Evolutionary conservation across 2,797 vertebrate species (phyloP), one percentile per base, ranked within the genome.

Genomic region (Alcedo atthis): DNA sequence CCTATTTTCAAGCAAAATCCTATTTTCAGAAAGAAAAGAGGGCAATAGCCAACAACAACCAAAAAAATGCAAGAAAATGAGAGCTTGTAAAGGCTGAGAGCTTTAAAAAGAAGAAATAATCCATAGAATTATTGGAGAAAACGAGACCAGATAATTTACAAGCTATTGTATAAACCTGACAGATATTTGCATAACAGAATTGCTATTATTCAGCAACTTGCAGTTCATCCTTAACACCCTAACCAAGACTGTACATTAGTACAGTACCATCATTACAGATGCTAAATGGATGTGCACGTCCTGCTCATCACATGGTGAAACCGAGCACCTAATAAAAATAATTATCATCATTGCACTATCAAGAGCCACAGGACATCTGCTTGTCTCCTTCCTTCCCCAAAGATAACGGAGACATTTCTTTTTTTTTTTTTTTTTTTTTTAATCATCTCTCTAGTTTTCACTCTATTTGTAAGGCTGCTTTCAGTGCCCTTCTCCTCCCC

Each of bases 401-500:
- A 81, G 55, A 75, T 33, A 93, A 78, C 51, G 1, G 25, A 28
- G 4, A 3, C 4, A 3, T 28, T 22, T 12, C 2, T 24, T n/a
- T 37, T n/a, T 53, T 37, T 37, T 37, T 37, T 35, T 46, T 19
- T 61, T 32, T 33, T 53, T 74, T 61, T 78, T 81, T 67, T 15
- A 81, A 80, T 61, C 10, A 67, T 59, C 66, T 68, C 68, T 81
- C 48, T 43, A 51, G 54, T 59, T 79, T 85, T 87, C 43, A 35
- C 58, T 68, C 61, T n/a, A 37, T 22, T 77, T 75, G 33, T 66
- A 67, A 45, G 22, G 73, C 28, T 62, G 62, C 58, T 90, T 75
- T 69, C 71, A 68, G 51, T 63, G 86, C 66, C 76, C 79, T 95
- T 85, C 86, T 94, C 92, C 90, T 89, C 73, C 75, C 79, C 58